Base-by-base conservation (phyloP, 2,113 vertebrate genomes). In the Bubalus kerabau region DNA sequence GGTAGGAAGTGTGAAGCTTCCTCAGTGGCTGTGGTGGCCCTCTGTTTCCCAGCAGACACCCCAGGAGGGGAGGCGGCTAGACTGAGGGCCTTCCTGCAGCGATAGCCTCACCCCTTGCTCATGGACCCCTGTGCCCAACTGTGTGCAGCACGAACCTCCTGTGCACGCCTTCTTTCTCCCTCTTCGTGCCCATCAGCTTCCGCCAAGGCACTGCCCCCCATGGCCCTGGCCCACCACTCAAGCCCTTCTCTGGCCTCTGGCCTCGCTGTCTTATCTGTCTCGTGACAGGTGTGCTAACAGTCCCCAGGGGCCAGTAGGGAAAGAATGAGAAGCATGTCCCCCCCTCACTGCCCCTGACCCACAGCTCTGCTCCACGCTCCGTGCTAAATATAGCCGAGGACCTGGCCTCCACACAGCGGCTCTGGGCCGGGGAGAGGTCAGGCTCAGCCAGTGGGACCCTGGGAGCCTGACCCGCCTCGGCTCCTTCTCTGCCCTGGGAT, bases 211-310 rank as follows among this genome's bases (percentile, higher is more conserved):
- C 3, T 10, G 71, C 15, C 19, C 26, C 85, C 40, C 81, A 43
- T 9, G 24, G 30, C 40, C 13, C 40, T 28, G 60, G 30, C 78
- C 78, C 2, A 9, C 23, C 9, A 14, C 52, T 48, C 62, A n/a
- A 60, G 43, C 80, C 50, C 7, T n/a, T 50, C 94, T 85, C 88
- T 96, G 94, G 19, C 76, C 91, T 94, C 40, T 78, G 92, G 56
- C 92, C 57, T 60, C 26, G 9, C 14, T 59, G 57, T 90, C 95
- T 97, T 97, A 96, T 98, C 98, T 80, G 96, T 48, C 97, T 83
- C 46, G 85, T 97, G 98, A 95, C 97, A 98, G 97, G 95, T 98
- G 97, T 71, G 62, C 36, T 71, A 60, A 92, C 76, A 94, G 94
- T 88, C 54, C 67, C 76, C 94, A 94, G 92, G 95, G 90, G 64